Percentiles rank a stretch among this genome's conserved stretches.
phyloP scores from a whole-genome alignment of 2,888 invertebrate species.

The Coleophora deauratella region DNA sequence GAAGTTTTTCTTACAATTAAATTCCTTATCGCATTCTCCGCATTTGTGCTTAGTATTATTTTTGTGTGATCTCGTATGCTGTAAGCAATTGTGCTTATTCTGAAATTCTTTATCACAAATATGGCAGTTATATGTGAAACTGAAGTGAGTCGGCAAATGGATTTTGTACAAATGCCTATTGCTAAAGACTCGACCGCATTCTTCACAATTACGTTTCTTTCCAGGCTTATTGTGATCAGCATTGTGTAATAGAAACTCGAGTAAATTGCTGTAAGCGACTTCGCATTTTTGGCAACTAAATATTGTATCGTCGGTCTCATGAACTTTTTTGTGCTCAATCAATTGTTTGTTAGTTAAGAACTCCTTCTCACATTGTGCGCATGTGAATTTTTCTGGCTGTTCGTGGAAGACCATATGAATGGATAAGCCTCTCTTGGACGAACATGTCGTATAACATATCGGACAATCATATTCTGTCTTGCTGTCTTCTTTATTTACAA shows the following conservation, averaged over 20 bases:
- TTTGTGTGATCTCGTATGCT: background rate
- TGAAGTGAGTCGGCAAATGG: background rate
- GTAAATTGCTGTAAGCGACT: slow-evolving; percentile 24
- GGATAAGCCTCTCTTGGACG: no score
- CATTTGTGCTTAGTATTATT: background rate
- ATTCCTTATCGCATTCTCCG: background rate
- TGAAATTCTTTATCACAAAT: background rate
- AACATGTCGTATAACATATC: no score
- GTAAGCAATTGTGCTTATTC: background rate
- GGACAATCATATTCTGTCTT: background rate
- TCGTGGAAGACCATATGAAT: background rate
- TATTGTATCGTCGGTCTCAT: slow-evolving; percentile 9
- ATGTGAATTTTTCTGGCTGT: background rate
- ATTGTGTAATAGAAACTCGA: slow-evolving; percentile 13
- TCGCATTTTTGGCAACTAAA: slow-evolving; percentile 23
- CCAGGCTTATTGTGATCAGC: background rate
- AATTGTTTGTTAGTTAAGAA: slow-evolving; percentile 23
- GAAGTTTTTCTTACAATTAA: background rate
- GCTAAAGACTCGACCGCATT: background rate
- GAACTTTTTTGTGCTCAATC: slow-evolving; percentile 22
- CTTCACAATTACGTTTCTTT: background rate
- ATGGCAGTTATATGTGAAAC: background rate
- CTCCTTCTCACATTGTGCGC: background rate
- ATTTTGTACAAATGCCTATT: background rate
- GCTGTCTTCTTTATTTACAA: background rate